Conservation (phyloP, 2,797 vertebrate species). For the Nyctalus aviator region DNA sequence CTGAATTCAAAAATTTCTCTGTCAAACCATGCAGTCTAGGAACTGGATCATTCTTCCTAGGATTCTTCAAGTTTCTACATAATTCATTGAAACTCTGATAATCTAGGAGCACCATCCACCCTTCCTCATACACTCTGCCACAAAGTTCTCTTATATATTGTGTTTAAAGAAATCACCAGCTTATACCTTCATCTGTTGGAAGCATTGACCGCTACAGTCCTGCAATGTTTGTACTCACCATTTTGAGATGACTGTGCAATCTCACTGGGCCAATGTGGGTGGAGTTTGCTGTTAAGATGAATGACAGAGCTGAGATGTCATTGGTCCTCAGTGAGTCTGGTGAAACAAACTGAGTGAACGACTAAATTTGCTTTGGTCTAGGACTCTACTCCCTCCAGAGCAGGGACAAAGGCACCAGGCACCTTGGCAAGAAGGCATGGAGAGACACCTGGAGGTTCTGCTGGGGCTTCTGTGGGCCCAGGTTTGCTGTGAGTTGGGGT, state of each 20-base stretch:
- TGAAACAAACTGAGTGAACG: neutral
- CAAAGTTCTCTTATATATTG: neutral
- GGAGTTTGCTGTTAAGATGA: neutral
- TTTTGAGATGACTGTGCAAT: too few species aligned
- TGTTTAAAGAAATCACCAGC: neutral
- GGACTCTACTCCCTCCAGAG: neutral
- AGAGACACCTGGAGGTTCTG: neutral
- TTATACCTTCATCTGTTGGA: neutral
- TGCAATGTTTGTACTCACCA: rapidly evolving
- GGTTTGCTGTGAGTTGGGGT: conserved; percentile 60
- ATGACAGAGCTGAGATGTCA: neutral
- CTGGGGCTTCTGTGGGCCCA: conserved; percentile 56
- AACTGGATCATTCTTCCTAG: neutral
- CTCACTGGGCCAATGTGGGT: neutral
- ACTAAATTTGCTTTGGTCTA: neutral
- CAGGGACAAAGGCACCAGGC: neutral
- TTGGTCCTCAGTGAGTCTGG: neutral
- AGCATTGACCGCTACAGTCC: neutral
- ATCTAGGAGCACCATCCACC: neutral
- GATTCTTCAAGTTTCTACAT: neutral
- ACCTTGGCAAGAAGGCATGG: neutral
- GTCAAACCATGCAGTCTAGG: neutral
- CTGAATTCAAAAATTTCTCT: neutral
- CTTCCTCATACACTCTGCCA: neutral
- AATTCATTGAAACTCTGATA: neutral